Evolutionary conservation across 2,797 vertebrate species (phyloP).

Genomic region (Brachymystax lenok): DNA sequence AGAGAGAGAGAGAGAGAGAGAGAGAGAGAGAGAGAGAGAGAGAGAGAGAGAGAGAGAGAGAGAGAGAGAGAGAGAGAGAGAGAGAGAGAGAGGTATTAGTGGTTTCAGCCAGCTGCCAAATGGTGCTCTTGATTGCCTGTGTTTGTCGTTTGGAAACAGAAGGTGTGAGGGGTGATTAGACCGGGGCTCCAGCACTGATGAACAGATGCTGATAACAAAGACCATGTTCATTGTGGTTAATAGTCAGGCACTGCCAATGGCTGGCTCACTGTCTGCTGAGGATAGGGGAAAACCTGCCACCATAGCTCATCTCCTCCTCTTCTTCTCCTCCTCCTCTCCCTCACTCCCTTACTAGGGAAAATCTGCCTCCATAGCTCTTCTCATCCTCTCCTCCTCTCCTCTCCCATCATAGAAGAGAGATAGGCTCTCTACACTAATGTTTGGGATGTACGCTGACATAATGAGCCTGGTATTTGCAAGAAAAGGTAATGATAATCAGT

Average conservation of each 20-base stretch:
- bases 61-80: constrained; percentile 59
- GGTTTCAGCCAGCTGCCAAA: constrained; percentile 88
- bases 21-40: no score
- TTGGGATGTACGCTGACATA: constrained; percentile 79
- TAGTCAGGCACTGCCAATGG: constrained; percentile 79
- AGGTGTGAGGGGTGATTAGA: constrained; percentile 90
- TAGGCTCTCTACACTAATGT: constrained; percentile 75
- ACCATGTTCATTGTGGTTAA: constrained; percentile 86
- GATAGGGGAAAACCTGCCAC: constrained; percentile 81
- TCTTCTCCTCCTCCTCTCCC: constrained; percentile 48
- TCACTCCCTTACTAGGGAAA: constrained; percentile 32
- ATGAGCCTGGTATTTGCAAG: constrained; percentile 85
- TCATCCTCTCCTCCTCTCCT: constrained; percentile 35
- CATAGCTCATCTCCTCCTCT: constrained; percentile 69
- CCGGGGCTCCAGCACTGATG: constrained; percentile 80
- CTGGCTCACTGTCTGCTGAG: constrained; percentile 72
- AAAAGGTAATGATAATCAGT: constrained; percentile 86
- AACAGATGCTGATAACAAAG: constrained; percentile 91
- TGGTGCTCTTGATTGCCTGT: constrained; percentile 90
- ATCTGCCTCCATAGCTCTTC: constrained; percentile 78
- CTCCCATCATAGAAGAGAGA: constrained; percentile 77
- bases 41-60: constrained; percentile 52
- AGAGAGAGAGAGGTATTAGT: constrained; percentile 84
- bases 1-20: no score
- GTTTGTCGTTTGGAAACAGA: constrained; percentile 89